Conservation (phyloP, 2,888 invertebrate species). For the Tiliacea citrago region DNA sequence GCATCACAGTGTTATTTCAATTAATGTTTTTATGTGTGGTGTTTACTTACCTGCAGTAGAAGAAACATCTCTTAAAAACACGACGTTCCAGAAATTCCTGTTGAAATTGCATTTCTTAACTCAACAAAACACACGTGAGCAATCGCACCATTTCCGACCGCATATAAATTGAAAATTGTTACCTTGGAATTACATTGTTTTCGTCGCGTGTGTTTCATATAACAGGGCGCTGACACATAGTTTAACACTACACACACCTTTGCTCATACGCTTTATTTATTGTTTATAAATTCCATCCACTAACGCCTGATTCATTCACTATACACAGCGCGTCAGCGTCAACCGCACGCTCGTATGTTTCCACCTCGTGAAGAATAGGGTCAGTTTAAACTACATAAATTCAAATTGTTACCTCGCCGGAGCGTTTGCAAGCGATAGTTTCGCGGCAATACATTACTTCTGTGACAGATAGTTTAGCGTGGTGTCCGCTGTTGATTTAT, state of each 20-base stretch:
- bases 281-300: conserved; percentile 28
- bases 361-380: conserved; percentile 47
- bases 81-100: conserved; percentile 32
- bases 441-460: conserved; percentile 42
- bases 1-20: conserved; percentile 13
- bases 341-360: conserved; percentile 28
- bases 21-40: conserved; percentile 2
- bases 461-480: conserved; percentile 64
- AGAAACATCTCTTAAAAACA: conserved; percentile 28
- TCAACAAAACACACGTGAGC: conserved; percentile 43
- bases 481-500: conserved; percentile 62
- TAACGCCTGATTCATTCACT: conserved; percentile 4
- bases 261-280: conserved; percentile 34
- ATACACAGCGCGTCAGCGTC: background rate
- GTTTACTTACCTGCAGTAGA: conserved; percentile 4
- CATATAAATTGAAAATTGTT: conserved; percentile 57
- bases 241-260: conserved; percentile 12
- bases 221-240: conserved; percentile 14
- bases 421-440: conserved; percentile 42
- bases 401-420: conserved; percentile 46
- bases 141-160: conserved; percentile 34
- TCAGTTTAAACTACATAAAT: conserved; percentile 60
- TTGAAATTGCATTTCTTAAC: conserved; percentile 54
- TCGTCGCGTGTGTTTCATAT: conserved; percentile 5
- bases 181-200: conserved; percentile 8